phyloP scores from a whole-genome alignment of 1,140 invertebrate species.

The Neomicropteryx cornuta region DNA sequence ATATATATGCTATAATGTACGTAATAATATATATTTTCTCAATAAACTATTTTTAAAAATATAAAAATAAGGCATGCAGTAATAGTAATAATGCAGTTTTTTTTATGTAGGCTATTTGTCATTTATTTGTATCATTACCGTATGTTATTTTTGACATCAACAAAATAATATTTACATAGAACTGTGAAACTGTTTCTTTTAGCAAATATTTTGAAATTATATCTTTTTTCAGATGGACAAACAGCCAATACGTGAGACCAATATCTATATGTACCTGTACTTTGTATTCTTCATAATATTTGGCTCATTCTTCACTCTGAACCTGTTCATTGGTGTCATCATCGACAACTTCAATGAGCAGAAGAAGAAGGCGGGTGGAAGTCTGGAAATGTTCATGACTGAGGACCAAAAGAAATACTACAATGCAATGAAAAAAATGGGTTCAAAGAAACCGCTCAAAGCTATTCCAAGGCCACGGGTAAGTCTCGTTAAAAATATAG shows the following conservation, averaged over 20 bases:
- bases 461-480: conserved; percentile 94
- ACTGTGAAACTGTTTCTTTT: too few relatives aligned
- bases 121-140: too few relatives aligned
- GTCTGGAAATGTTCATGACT: conserved; percentile 99
- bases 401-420: conserved; percentile 99
- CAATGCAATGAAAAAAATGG: conserved; percentile 99
- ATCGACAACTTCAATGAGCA: conserved; percentile 99
- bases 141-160: too few relatives aligned
- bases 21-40: too few relatives aligned
- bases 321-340: conserved; percentile 97
- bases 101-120: too few relatives aligned
- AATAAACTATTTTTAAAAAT: background rate
- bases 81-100: too few relatives aligned
- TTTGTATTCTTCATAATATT: conserved; percentile 98
- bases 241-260: conserved; percentile 89
- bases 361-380: conserved; percentile 97
- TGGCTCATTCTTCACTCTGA: conserved; percentile 94
- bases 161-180: too few relatives aligned
- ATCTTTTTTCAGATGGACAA: conserved; percentile 53
- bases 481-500: conserved; percentile 21
- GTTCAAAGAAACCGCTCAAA: conserved; percentile 94
- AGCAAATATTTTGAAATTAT: conserved; percentile 1
- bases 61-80: conserved; percentile 5
- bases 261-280: conserved; percentile 96
- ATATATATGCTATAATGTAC: too few relatives aligned